Evolutionary conservation across 2,888 invertebrate genomes (phyloP), one percentile per base, ranked within the genome.

Genomic region (Eubasilissa splendida): DNA sequence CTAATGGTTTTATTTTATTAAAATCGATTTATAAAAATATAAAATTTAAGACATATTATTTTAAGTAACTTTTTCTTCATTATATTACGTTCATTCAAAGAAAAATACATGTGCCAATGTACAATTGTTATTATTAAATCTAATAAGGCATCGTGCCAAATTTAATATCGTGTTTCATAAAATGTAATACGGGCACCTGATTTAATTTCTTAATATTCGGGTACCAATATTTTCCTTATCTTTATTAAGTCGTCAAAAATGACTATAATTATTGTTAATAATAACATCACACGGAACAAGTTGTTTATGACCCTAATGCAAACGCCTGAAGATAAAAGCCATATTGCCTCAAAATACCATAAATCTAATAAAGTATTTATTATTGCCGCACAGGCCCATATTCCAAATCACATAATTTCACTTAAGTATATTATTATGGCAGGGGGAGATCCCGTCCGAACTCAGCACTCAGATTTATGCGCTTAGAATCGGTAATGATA

Each of bases 321-420:
- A 60, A 42, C 59, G 52, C 50, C 60, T 60, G 10, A 22, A 75
- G 52, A 60, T 12, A 63, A 60, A 11, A 14, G 52, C 33, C 33
- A 33, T 52, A 73, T 42, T 58, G 31, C 7, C 56, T 58, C 60
- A 50, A 10, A 60, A 75, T 11, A 73, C 12, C 52, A 60, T 60
- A 60, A 75, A 75, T 75, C 60, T 60, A 75, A 52, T 33, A 56
- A 31, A 9, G 71, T 12, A 11, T 68, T 33, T 56, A 56, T 73
- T 73, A 73, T 56, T 56, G 56, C 58, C 58, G 14, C 12, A 56
- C 56, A 52, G 4, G 58, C 52, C 52, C 53, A 14, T 53, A 58
- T 73, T 33, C 53, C 31, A 52, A 79, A 79, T 79, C 74, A 56
- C 79, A 74, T 79, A 79, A 74, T 79, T 73, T 74, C 22, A 22